Evolutionary conservation across 2,113 vertebrate genomes (phyloP).

Genomic region (Muntiacus muntjak): DNA sequence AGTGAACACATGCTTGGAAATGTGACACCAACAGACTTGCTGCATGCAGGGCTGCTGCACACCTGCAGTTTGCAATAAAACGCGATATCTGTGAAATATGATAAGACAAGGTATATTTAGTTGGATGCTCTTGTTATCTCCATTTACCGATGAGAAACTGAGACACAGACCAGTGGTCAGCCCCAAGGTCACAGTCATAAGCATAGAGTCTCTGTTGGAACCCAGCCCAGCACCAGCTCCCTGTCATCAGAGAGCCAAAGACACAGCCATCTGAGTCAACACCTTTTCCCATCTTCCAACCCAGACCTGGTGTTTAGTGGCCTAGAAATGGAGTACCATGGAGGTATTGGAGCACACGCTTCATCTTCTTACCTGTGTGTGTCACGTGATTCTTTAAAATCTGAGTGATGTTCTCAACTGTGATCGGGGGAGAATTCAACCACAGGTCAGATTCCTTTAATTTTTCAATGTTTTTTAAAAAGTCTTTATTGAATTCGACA

Average conservation of each 20-base stretch:
- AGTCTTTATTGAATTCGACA: not conserved
- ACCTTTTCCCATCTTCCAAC: not conserved
- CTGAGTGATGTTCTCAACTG: not conserved
- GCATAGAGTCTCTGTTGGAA: not conserved
- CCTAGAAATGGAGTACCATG: accelerated
- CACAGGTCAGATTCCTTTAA: not conserved
- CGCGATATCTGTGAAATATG: accelerated
- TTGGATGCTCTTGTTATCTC: not conserved
- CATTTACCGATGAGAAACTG: not conserved
- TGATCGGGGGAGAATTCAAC: not conserved
- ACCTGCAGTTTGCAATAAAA: not conserved
- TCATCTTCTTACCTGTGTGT: not conserved
- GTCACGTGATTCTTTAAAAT: not conserved
- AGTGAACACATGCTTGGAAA: not conserved
- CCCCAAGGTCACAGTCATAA: not conserved
- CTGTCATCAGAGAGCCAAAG: not conserved
- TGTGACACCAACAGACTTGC: not conserved
- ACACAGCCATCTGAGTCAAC: not conserved
- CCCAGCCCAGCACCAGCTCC: not conserved
- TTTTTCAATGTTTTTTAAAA: not conserved
- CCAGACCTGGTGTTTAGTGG: accelerated
- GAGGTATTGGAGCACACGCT: accelerated
- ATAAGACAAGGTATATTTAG: not conserved
- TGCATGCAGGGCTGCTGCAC: accelerated
- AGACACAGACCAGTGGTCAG: not conserved